Percentiles rank a stretch among this genome's conserved stretches.
Conservation (phyloP, 2,888 invertebrate genomes). For the Leucozona laternaria region DNA sequence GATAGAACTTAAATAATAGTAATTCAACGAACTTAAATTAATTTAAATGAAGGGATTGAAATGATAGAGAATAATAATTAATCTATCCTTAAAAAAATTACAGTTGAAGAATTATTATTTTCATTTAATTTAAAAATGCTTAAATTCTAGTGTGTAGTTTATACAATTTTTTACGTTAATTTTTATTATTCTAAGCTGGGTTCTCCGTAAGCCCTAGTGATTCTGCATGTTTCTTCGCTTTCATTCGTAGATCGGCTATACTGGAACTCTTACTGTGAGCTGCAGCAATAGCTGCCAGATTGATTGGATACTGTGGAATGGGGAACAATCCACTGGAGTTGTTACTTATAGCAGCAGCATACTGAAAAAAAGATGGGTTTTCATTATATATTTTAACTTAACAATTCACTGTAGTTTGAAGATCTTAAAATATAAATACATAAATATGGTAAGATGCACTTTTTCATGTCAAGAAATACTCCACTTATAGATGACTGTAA, state of each 20-base stretch:
- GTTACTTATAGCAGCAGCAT: conserved; percentile 87
- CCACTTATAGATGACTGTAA: no score
- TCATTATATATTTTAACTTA: neutral
- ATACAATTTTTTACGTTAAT: conserved; percentile 2
- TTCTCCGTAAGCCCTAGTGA: conserved; percentile 86
- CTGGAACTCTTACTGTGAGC: conserved; percentile 95
- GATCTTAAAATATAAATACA: no score
- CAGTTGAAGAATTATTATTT: conserved; percentile 21
- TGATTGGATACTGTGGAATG: conserved; percentile 89
- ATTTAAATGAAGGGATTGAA: no score
- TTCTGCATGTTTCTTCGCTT: conserved; percentile 96
- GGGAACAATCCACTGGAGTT: conserved; percentile 85
- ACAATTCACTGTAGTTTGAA: neutral
- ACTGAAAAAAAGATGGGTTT: conserved; percentile 80
- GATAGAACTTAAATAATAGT: neutral
- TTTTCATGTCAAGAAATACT: no score
- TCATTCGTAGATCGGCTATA: conserved; percentile 96
- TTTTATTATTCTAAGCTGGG: conserved; percentile 68
- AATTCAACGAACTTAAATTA: no score
- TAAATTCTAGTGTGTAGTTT: conserved; percentile 11
- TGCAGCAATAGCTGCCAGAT: conserved; percentile 92
- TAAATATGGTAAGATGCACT: no score
- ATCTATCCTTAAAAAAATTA: conserved; percentile 32
- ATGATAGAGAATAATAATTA: neutral
- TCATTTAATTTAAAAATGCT: conserved; percentile 12